A percentile compares a stretch with the other conserved stretches of the same genome.
These are phyloP conservation scores for Leptoclinus maculatus DNA, from an alignment of 2,797 vertebrate species.

Conservation along the genomic window DNA sequence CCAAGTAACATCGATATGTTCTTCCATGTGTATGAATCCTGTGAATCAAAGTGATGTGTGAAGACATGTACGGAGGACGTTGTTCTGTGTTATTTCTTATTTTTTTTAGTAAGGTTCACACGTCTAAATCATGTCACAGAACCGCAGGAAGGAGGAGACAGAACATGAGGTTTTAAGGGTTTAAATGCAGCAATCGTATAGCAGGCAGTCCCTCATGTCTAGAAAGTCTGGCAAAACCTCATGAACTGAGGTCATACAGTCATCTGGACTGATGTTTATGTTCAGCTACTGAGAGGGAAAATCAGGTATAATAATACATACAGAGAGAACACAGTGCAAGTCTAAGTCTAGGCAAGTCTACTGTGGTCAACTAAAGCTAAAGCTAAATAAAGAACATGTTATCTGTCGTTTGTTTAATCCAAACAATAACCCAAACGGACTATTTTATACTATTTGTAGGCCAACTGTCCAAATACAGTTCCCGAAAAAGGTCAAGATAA, in stretches of 20 bases:
- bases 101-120: not conserved
- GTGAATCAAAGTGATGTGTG: not conserved
- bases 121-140: conserved; percentile 8
- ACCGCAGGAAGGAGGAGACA: conserved; percentile 20
- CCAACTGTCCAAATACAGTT: no score
- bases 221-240: not conserved
- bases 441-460: no score
- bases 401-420: not conserved
- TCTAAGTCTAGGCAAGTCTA: no score
- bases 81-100: not conserved
- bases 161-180: conserved; percentile 17
- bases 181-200: conserved; percentile 27
- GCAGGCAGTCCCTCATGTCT: conserved; percentile 11
- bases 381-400: not conserved
- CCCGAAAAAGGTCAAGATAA: not conserved
- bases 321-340: no score
- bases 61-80: not conserved
- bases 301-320: no score
- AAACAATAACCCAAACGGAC: not conserved
- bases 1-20: not conserved
- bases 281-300: no score
- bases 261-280: no score
- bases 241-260: not conserved
- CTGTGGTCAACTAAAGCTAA: no score
- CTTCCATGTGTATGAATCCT: not conserved